Evolutionary conservation across 2,113 vertebrate genomes (phyloP).

Genomic region (Orientallactaga bullata): DNA sequence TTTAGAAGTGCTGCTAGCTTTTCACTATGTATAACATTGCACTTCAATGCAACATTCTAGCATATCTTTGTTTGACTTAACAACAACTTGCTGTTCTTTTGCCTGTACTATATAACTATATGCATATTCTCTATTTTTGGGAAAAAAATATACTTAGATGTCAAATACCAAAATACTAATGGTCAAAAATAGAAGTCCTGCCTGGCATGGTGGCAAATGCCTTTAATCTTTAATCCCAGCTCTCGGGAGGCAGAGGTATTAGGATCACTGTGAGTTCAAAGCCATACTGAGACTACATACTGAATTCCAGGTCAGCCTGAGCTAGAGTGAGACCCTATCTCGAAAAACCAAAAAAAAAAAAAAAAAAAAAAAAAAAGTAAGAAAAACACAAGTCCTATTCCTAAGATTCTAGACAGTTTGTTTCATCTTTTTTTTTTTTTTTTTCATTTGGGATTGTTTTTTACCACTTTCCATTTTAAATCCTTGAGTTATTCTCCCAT

Average conservation of each 20-base stretch:
- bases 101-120: not conserved
- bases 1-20: not conserved
- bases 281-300: too few species aligned
- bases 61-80: not conserved
- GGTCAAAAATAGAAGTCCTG: not conserved
- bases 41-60: not conserved
- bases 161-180: not conserved
- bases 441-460: not conserved
- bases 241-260: too few species aligned
- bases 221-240: too few species aligned
- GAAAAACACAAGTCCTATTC: not conserved
- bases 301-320: too few species aligned
- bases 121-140: not conserved
- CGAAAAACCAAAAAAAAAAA: too few species aligned
- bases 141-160: not conserved
- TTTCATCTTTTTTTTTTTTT: too few species aligned
- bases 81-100: not conserved
- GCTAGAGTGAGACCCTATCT: too few species aligned
- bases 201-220: too few species aligned
- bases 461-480: not conserved
- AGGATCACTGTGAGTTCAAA: too few species aligned
- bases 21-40: not conserved
- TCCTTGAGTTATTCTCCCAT: too few species aligned
- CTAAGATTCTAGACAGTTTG: not conserved
- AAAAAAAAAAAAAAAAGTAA: too few species aligned